Percentiles rank a stretch among this genome's conserved stretches.
These are phyloP conservation scores for Trissolcus basalis DNA, from an alignment of 1,140 invertebrate genomes.

Conservation along the genomic window DNA sequence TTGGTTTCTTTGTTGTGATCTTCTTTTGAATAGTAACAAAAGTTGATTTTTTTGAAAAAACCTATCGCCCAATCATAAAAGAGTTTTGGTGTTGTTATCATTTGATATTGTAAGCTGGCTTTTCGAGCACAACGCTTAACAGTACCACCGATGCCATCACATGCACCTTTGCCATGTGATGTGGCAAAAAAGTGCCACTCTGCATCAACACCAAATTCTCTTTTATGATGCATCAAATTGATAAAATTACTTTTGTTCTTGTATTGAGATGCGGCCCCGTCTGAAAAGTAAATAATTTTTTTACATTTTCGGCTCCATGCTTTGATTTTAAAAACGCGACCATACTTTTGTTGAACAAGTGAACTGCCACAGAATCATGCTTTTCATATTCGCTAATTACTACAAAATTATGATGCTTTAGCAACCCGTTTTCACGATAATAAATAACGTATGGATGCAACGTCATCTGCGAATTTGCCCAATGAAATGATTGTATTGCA, in stretches of 20 bases:
- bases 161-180: conserved; percentile 32
- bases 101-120: conserved; percentile 41
- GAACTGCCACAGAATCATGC: background rate
- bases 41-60: conserved; percentile 41
- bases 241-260: conserved; percentile 65
- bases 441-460: conserved; percentile 4
- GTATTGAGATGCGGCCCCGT: conserved; percentile 65
- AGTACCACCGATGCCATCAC: conserved; percentile 55
- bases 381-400: background rate
- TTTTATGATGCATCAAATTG: conserved; percentile 59
- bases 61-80: conserved; percentile 19
- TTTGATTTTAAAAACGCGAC: background rate
- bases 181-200: conserved; percentile 66
- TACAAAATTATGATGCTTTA: background rate
- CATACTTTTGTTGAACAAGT: conserved; percentile 1
- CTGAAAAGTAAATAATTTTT: conserved; percentile 58
- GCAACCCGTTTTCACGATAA: background rate
- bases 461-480: background rate
- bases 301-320: background rate
- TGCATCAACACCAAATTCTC: conserved; percentile 62
- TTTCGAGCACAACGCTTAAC: conserved; percentile 50
- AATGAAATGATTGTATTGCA: conserved; percentile 7
- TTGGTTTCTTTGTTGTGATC: too few species aligned
- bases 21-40: too few species aligned
- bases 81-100: conserved; percentile 7